phyloP scores from a whole-genome alignment of 1,140 invertebrate species.

The Dufourea novaeangliae region DNA sequence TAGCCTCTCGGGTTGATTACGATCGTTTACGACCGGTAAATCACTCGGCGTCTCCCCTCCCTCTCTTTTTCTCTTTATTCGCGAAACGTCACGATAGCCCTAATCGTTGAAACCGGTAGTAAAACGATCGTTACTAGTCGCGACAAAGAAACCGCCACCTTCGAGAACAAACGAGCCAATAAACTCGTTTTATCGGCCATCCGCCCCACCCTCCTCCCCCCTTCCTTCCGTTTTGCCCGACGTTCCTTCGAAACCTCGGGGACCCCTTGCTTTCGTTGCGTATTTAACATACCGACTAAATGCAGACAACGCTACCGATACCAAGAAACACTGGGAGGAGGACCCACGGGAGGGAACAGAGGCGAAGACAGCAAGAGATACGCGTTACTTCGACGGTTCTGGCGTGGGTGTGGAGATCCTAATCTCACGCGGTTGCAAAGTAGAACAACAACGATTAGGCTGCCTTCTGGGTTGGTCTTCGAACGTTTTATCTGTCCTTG shows the following conservation, averaged over 20 bases:
- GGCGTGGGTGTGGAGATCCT: slow-evolving; percentile 53
- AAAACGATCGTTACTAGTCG: slow-evolving; percentile 70
- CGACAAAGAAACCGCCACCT: slow-evolving; percentile 70
- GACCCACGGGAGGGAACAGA: background rate
- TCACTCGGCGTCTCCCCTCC: slow-evolving; percentile 45
- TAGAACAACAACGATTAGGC: slow-evolving; percentile 61
- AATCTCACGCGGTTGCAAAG: slow-evolving; percentile 47
- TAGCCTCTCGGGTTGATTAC: slow-evolving; percentile 60
- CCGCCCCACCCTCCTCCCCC: background rate
- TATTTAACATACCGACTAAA: slow-evolving; percentile 61
- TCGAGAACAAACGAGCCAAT: slow-evolving; percentile 65
- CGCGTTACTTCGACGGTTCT: slow-evolving; percentile 6
- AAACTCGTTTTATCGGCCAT: slow-evolving; percentile 59
- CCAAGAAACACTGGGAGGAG: background rate
- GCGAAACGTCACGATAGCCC: slow-evolving; percentile 66
- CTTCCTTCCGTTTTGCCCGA: slow-evolving; percentile 54
- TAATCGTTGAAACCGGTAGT: slow-evolving; percentile 70
- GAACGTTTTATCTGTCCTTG: slow-evolving; percentile 1
- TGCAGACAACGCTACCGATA: slow-evolving; percentile 31
- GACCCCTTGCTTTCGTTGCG: slow-evolving; percentile 38
- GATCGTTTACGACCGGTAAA: slow-evolving; percentile 70
- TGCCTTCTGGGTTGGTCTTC: slow-evolving; percentile 18
- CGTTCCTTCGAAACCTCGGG: slow-evolving; percentile 40
- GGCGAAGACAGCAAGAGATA: background rate
- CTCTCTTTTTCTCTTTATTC: slow-evolving; percentile 57